Conservation (phyloP, 2,888 invertebrate genomes). For the Tinea trinotella region DNA sequence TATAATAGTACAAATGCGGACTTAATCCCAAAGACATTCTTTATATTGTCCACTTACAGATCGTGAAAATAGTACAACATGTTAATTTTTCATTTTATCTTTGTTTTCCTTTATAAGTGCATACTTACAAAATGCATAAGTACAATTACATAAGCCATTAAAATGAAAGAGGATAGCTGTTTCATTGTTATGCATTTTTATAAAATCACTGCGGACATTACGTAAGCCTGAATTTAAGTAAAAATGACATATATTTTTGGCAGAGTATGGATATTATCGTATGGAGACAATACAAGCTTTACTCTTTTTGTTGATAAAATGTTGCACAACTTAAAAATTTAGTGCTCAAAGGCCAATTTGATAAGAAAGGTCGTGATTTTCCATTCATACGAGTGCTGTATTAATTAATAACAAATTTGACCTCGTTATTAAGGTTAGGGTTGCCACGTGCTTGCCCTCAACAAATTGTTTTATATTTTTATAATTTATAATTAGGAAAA, state of each 20-base stretch:
- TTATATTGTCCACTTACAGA: no score
- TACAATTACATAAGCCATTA: no score
- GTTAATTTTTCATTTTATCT: no score
- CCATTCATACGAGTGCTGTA: slow-evolving; percentile 4
- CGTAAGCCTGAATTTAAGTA: background rate
- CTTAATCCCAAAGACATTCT: no score
- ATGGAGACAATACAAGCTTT: background rate
- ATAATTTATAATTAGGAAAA: background rate
- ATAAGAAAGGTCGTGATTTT: slow-evolving; percentile 15
- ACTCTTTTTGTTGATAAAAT: slow-evolving; percentile 1
- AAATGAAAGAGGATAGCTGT: background rate
- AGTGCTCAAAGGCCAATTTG: slow-evolving; percentile 1
- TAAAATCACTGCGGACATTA: background rate
- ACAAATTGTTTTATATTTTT: background rate
- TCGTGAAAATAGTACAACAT: no score
- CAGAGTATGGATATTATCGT: no score
- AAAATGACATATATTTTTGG: slow-evolving; percentile 1
- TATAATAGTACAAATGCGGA: no score
- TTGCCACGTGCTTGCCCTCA: background rate
- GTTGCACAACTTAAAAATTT: slow-evolving; percentile 16
- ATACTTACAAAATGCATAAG: no score
- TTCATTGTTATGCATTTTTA: background rate
- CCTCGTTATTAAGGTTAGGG: slow-evolving; percentile 2
- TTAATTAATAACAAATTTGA: slow-evolving; percentile 12
- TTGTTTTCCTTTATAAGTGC: no score